Evolutionary conservation across 2,888 invertebrate genomes (phyloP).

Genomic region (Euclidia mi): DNA sequence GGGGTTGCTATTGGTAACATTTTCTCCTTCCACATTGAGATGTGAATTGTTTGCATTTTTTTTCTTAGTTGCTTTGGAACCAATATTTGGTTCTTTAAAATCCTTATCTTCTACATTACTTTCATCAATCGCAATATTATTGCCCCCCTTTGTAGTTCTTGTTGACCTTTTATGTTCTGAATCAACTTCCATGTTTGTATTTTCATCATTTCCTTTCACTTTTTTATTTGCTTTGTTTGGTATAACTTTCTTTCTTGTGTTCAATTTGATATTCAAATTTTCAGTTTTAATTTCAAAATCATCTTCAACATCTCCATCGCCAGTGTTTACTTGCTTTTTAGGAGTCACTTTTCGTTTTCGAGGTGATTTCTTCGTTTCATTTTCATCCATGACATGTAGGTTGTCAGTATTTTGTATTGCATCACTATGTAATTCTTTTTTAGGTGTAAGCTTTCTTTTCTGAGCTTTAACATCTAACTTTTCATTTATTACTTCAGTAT

Average conservation of each 20-base stretch:
- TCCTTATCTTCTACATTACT: conserved; percentile 18
- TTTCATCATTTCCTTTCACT: conserved; percentile 10
- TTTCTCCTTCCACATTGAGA: conserved; percentile 2
- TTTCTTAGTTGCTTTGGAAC: conserved; percentile 27
- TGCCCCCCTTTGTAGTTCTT: not conserved
- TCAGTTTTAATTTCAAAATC: conserved; percentile 41
- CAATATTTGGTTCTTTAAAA: conserved; percentile 20
- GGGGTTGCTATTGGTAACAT: conserved; percentile 12
- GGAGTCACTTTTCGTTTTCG: conserved; percentile 48
- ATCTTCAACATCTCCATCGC: conserved; percentile 34
- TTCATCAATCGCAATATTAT: conserved; percentile 1
- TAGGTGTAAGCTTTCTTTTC: conserved; percentile 39
- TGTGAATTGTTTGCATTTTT: conserved; percentile 9
- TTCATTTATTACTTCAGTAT: conserved; percentile 27
- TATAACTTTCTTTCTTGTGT: conserved; percentile 30
- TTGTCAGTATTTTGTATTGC: conserved; percentile 1
- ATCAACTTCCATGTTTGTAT: not conserved
- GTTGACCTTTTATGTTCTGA: conserved; percentile 6
- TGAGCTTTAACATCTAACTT: conserved; percentile 21
- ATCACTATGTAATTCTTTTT: conserved; percentile 17
- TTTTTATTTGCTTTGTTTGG: conserved; percentile 32
- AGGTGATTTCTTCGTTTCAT: conserved; percentile 34
- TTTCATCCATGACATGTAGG: conserved; percentile 9
- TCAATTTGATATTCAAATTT: conserved; percentile 21
- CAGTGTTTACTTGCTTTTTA: conserved; percentile 28